Evolutionary conservation across 2,888 invertebrate genomes (phyloP).

Genomic region (Ormyrus pomaceus): DNA sequence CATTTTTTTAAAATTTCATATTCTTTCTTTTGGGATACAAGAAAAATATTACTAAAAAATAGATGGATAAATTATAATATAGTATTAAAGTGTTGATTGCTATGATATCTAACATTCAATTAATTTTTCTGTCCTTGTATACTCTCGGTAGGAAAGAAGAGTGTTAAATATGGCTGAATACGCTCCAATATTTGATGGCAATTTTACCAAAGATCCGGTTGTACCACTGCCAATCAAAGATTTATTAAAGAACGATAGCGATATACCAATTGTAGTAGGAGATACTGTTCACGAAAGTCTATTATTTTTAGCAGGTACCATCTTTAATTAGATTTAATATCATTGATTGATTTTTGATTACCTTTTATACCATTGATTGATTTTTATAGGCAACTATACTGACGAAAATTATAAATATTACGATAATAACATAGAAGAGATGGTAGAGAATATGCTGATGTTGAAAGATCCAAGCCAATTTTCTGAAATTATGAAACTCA

Average conservation of each 20-base stretch:
- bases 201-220: constrained; percentile 9
- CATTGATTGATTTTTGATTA: background rate
- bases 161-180: background rate
- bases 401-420: constrained; percentile 22
- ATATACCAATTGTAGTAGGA: constrained; percentile 37
- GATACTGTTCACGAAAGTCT: constrained; percentile 26
- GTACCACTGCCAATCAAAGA: constrained; percentile 4
- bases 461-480: constrained; percentile 63
- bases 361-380: background rate
- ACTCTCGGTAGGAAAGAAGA: background rate
- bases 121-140: background rate
- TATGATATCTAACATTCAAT: too few species aligned
- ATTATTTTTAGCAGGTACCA: constrained; percentile 2
- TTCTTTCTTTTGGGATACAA: too few species aligned
- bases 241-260: constrained; percentile 12
- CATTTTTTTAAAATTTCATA: too few species aligned
- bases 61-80: too few species aligned
- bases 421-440: constrained; percentile 70
- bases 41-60: too few species aligned
- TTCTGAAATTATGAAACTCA: constrained; percentile 67
- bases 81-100: too few species aligned
- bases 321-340: background rate
- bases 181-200: constrained; percentile 8
- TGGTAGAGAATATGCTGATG: constrained; percentile 73
- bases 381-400: constrained; percentile 16